Evolutionary conservation across 2,797 vertebrate genomes (phyloP).

Genomic region (Clarias laeviceps): DNA sequence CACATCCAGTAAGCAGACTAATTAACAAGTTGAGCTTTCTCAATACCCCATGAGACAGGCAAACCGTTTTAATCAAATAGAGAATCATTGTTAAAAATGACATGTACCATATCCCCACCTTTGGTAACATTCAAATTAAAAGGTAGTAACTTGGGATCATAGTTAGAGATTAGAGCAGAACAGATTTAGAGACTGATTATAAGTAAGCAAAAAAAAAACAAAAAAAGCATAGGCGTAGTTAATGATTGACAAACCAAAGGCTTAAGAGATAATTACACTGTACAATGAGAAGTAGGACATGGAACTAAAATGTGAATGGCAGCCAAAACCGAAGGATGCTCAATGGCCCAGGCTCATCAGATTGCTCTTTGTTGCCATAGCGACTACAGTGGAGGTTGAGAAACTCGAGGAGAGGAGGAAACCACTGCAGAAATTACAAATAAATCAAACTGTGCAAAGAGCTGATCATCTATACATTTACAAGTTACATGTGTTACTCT

Average conservation of each 20-base stretch:
- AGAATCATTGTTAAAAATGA: neutral
- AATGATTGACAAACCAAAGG: neutral
- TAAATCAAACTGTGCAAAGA: slow-evolving; percentile 15
- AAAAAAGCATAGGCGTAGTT: slow-evolving; percentile 7
- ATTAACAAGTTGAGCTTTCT: slow-evolving; percentile 25
- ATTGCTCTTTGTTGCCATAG: slow-evolving; percentile 49
- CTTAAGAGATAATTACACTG: neutral
- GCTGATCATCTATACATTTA: slow-evolving; percentile 11
- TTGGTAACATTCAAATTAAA: neutral
- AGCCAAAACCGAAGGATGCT: slow-evolving; percentile 41
- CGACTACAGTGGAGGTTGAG: slow-evolving; percentile 32
- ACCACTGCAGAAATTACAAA: slow-evolving; percentile 37
- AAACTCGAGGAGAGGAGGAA: slow-evolving; percentile 20
- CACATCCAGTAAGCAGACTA: slow-evolving; percentile 38
- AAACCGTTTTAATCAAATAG: neutral
- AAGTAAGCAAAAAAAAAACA: neutral
- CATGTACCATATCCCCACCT: neutral
- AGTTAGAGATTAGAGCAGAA: neutral
- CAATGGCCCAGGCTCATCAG: slow-evolving; percentile 41
- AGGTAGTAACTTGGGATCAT: neutral
- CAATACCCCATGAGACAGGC: neutral
- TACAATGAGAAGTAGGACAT: neutral
- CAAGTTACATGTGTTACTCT: neutral
- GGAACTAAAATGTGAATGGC: slow-evolving; percentile 31
- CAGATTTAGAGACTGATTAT: neutral